Percentiles rank a stretch among this genome's conserved stretches.
These are phyloP conservation scores for Trachops cirrhosus DNA, from an alignment of 2,797 vertebrate genomes.

Conservation along the genomic window DNA sequence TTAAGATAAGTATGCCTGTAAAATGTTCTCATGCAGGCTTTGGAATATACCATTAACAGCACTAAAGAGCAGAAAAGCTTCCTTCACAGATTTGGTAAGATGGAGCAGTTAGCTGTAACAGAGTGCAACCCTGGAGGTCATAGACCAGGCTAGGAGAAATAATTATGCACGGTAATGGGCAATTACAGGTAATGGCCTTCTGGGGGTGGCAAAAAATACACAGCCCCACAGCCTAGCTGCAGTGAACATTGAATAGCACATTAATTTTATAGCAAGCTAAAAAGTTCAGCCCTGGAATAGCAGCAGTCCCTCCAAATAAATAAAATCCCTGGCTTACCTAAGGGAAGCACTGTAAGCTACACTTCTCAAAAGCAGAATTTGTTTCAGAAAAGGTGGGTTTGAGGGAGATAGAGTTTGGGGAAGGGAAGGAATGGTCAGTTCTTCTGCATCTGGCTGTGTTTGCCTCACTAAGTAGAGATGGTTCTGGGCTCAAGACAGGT, in stretches of 20 bases:
- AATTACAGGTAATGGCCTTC: slow-evolving; percentile 86
- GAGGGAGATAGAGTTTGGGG: background rate
- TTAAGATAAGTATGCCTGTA: background rate
- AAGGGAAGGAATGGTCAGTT: background rate
- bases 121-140: slow-evolving; percentile 76
- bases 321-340: slow-evolving; percentile 63
- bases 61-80: slow-evolving; percentile 78
- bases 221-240: slow-evolving; percentile 75
- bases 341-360: slow-evolving; percentile 20
- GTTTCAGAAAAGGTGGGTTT: rapidly evolving
- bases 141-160: slow-evolving; percentile 79
- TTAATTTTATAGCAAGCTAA: slow-evolving; percentile 84
- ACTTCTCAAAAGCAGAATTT: background rate
- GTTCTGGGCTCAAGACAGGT: background rate
- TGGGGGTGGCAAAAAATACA: slow-evolving; percentile 80
- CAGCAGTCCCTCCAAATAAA: background rate
- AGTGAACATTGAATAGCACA: slow-evolving; percentile 83
- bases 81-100: slow-evolving; percentile 78
- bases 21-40: slow-evolving; percentile 27
- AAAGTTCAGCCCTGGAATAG: slow-evolving; percentile 75
- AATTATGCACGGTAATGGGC: slow-evolving; percentile 84
- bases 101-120: slow-evolving; percentile 77
- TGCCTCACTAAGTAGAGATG: background rate
- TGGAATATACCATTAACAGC: slow-evolving; percentile 49
- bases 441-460: background rate